phyloP scores from a whole-genome alignment of 2,797 vertebrate species.

The Limosa lapponica region DNA sequence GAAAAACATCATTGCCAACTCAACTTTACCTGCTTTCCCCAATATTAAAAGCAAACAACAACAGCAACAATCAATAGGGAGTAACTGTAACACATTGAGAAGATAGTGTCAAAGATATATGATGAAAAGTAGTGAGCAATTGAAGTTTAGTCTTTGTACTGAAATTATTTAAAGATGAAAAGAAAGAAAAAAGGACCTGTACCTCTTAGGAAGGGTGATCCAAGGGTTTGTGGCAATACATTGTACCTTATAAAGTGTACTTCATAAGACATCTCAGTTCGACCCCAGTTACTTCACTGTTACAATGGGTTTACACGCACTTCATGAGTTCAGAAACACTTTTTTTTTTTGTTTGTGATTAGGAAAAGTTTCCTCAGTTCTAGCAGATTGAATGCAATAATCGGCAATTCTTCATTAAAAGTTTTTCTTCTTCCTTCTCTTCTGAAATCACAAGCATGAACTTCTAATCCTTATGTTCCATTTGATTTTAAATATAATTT shows the following conservation, averaged over 20 bases:
- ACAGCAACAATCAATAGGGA: conserved; percentile 15
- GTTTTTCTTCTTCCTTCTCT: not conserved
- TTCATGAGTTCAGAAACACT: not conserved
- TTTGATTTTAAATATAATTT: not conserved
- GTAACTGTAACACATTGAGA: conserved; percentile 41
- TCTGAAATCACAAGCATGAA: not conserved
- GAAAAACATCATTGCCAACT: not conserved
- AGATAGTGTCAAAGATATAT: conserved; percentile 20
- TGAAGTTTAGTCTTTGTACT: not conserved
- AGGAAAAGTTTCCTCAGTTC: not conserved
- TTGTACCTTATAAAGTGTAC: not conserved
- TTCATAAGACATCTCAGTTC: not conserved
- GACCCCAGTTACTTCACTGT: not conserved
- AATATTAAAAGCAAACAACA: conserved; percentile 8
- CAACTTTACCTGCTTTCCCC: not conserved
- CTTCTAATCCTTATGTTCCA: not conserved
- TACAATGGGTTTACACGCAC: not conserved
- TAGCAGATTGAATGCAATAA: not conserved
- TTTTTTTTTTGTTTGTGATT: not conserved
- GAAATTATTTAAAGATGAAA: conserved; percentile 51
- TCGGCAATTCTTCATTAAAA: not conserved
- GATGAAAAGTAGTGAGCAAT: not conserved
- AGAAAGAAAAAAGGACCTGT: not conserved
- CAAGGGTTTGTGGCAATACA: not conserved
- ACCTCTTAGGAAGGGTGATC: not conserved